Evolutionary conservation across 2,797 vertebrate species (phyloP).

Genomic region (Chaetodon trifasciatus): DNA sequence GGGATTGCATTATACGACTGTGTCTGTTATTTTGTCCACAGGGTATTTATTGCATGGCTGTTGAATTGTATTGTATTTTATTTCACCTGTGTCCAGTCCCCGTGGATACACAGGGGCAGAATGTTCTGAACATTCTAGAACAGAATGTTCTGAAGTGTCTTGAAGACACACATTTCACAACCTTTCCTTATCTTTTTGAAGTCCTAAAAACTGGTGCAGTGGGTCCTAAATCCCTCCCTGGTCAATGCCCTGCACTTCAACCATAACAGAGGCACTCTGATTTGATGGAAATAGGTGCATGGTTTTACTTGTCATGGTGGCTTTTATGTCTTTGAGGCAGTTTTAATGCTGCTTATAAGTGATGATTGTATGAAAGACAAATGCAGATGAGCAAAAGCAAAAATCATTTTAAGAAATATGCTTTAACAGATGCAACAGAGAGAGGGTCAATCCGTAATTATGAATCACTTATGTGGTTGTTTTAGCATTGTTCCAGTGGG

Average conservation of each 20-base stretch:
- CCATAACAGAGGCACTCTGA: background rate
- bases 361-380: slow-evolving; percentile 34
- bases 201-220: background rate
- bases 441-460: background rate
- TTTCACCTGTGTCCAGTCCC: background rate
- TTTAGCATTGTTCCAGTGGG: background rate
- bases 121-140: no score
- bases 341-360: slow-evolving; percentile 26
- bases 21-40: background rate
- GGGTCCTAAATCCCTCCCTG: background rate
- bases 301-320: background rate
- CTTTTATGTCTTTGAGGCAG: slow-evolving; percentile 16
- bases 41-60: background rate
- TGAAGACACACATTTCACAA: background rate
- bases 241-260: background rate
- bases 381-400: slow-evolving; percentile 55
- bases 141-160: background rate
- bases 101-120: background rate
- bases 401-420: slow-evolving; percentile 23
- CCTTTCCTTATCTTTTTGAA: background rate
- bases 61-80: background rate
- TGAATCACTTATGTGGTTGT: background rate
- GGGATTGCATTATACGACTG: background rate
- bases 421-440: background rate
- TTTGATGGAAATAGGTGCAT: background rate